Evolutionary conservation across 2,113 vertebrate species (phyloP).

Genomic region (Gymnobelideus leadbeateri): DNA sequence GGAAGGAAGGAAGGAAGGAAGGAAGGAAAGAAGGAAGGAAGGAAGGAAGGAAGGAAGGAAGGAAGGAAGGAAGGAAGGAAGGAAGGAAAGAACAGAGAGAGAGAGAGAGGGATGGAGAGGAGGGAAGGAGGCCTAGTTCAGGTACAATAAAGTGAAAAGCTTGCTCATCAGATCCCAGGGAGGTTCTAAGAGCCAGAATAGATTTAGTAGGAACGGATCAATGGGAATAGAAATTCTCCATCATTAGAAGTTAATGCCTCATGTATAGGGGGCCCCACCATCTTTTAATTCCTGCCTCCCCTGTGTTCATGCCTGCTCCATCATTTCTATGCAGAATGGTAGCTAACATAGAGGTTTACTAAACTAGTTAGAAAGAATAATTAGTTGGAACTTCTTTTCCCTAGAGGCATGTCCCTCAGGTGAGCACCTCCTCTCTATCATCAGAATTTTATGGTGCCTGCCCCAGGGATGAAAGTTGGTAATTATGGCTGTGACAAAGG

Average conservation of each 20-base stretch:
- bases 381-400: background rate
- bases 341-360: background rate
- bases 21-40: background rate
- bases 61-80: too few relatives aligned
- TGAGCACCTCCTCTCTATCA: background rate
- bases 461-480: background rate
- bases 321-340: background rate
- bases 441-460: background rate
- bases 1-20: too few relatives aligned
- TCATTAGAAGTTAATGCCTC: background rate
- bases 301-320: background rate
- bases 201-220: background rate
- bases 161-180: background rate
- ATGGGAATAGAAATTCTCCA: background rate
- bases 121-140: background rate
- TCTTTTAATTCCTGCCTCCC: background rate
- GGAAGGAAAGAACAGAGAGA: too few relatives aligned
- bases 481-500: background rate
- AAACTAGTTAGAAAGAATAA: background rate
- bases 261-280: background rate
- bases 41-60: too few relatives aligned
- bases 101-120: too few relatives aligned
- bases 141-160: background rate
- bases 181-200: background rate
- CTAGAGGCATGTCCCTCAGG: background rate